These are phyloP conservation scores for Orthonychiurus folsomi DNA, from an alignment of 2,888 invertebrate species.

Conservation along the genomic window DNA sequence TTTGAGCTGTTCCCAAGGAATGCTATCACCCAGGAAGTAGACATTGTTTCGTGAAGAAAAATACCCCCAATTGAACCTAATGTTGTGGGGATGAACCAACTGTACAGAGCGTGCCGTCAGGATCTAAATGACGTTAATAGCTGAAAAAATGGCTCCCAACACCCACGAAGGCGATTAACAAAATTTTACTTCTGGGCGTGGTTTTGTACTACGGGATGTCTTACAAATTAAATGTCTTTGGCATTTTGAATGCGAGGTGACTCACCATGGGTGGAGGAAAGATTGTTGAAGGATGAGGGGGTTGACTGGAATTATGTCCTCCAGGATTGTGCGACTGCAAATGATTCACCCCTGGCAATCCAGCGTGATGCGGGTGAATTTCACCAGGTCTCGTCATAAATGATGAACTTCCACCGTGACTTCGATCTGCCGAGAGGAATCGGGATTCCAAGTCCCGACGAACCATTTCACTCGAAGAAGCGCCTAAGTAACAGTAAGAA, in stretches of 20 bases:
- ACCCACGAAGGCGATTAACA: too few species aligned
- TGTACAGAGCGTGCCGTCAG: too few species aligned
- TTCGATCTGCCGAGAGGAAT: conserved; percentile 65
- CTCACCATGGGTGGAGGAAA: conserved; percentile 53
- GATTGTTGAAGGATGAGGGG: conserved; percentile 45
- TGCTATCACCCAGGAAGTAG: neutral
- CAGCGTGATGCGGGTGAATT: conserved; percentile 64
- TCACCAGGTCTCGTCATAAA: neutral
- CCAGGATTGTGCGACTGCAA: conserved; percentile 46
- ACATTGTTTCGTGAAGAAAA: neutral
- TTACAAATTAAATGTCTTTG: neutral
- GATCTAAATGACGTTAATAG: too few species aligned
- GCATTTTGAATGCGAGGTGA: too few species aligned
- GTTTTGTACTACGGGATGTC: too few species aligned
- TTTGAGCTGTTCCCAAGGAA: too few species aligned
- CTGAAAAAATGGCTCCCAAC: too few species aligned
- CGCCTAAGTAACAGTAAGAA: conserved; percentile 18
- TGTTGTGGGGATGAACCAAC: too few species aligned
- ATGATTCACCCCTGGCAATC: neutral
- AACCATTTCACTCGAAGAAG: conserved; percentile 56
- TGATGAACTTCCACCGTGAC: conserved; percentile 22
- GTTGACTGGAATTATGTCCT: conserved; percentile 42
- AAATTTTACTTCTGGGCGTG: too few species aligned
- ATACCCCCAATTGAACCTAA: neutral
- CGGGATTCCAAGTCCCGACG: conserved; percentile 81